These are phyloP conservation scores for Antheraea yamamai DNA, from an alignment of 2,888 invertebrate species.

Conservation along the genomic window DNA sequence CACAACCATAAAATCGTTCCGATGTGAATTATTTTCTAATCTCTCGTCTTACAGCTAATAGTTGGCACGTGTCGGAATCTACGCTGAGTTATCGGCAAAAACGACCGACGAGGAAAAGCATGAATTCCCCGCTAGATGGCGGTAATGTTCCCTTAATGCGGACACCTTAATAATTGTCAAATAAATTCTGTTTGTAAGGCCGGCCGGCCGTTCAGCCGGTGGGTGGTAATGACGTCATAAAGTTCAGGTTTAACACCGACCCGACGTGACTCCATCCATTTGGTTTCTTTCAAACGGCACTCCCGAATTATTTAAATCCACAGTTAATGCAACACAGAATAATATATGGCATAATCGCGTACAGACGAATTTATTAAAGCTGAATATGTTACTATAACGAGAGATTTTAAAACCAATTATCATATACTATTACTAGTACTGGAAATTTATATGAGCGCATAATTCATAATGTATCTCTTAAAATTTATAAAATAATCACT, in stretches of 20 bases:
- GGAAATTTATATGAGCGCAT: too few species aligned
- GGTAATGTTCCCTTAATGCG: slow-evolving; percentile 75
- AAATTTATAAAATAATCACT: too few species aligned
- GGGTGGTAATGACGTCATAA: slow-evolving; percentile 73
- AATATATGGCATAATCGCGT: neutral
- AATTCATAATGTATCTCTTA: too few species aligned
- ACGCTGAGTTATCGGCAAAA: slow-evolving; percentile 72
- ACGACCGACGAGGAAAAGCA: slow-evolving; percentile 77
- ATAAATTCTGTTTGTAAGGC: slow-evolving; percentile 71
- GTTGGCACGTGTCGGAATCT: slow-evolving; percentile 78
- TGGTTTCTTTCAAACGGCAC: slow-evolving; percentile 12
- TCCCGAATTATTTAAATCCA: slow-evolving; percentile 8
- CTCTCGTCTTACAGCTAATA: slow-evolving; percentile 77
- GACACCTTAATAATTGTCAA: slow-evolving; percentile 81
- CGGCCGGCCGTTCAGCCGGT: slow-evolving; percentile 59
- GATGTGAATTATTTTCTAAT: slow-evolving; percentile 81
- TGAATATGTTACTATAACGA: neutral
- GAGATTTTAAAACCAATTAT: neutral
- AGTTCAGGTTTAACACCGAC: slow-evolving; percentile 26
- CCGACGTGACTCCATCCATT: slow-evolving; percentile 39
- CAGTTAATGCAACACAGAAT: neutral
- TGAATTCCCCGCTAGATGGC: slow-evolving; percentile 65
- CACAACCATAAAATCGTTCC: slow-evolving; percentile 76
- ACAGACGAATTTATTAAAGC: neutral
- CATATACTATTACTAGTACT: too few species aligned